Percentiles rank a stretch among this genome's conserved stretches.
Evolutionary conservation across 1,140 invertebrate genomes (phyloP).

Genomic region (Branchinecta lindahli): DNA sequence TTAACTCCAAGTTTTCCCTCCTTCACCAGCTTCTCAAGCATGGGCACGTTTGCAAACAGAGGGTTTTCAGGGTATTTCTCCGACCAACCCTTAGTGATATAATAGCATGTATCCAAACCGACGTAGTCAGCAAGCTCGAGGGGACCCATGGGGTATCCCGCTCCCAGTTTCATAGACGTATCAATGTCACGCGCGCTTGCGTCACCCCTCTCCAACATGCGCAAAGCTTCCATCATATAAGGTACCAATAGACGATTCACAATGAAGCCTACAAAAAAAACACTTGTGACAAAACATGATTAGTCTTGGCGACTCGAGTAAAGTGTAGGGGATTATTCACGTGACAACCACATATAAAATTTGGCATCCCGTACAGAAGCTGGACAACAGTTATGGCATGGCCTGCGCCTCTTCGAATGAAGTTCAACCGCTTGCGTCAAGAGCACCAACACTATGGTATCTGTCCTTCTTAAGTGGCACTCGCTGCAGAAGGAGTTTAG

Average conservation of each 20-base stretch:
- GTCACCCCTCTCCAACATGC: conserved; percentile 46
- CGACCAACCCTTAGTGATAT: conserved; percentile 52
- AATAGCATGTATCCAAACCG: conserved; percentile 51
- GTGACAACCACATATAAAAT: no score
- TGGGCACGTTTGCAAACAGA: conserved; percentile 47
- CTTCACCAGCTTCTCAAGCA: conserved; percentile 52
- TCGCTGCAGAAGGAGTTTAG: no score
- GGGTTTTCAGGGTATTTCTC: conserved; percentile 58
- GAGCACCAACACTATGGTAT: no score
- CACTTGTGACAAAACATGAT: conserved; percentile 32
- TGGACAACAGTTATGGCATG: no score
- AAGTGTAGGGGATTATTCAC: no score
- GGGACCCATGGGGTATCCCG: conserved; percentile 70
- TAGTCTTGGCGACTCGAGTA: no score
- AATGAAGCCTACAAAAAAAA: conserved; percentile 35
- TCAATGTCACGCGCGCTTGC: conserved; percentile 57
- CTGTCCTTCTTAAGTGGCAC: no score
- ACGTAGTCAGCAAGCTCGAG: conserved; percentile 65
- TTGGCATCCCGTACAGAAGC: no score
- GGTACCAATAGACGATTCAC: conserved; percentile 45
- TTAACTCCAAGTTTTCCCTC: conserved; percentile 71
- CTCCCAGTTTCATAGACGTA: conserved; percentile 66
- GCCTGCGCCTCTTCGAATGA: no score
- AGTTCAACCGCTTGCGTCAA: no score
- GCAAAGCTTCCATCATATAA: conserved; percentile 41